Percentiles rank a stretch among this genome's conserved stretches.
Evolutionary conservation across 2,888 invertebrate species (phyloP).

Genomic region (Heliconius aoede): DNA sequence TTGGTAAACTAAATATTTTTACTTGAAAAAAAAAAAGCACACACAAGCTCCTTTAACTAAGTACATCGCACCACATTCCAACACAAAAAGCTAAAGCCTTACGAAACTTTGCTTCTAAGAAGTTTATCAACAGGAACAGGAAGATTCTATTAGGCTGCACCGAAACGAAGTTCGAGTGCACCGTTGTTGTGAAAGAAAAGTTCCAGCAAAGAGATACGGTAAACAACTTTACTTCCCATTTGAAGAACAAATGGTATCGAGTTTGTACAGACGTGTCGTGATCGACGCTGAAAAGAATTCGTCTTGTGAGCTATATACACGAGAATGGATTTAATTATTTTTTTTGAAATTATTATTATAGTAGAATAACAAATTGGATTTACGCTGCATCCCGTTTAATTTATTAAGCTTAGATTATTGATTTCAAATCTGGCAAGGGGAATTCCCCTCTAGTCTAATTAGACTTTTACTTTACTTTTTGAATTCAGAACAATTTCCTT

Average conservation of each 20-base stretch:
- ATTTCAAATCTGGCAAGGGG: too few relatives aligned
- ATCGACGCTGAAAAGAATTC: not conserved
- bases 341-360: too few relatives aligned
- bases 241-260: conserved; percentile 66
- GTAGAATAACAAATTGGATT: too few relatives aligned
- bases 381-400: too few relatives aligned
- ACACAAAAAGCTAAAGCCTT: conserved; percentile 37
- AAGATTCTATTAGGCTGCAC: conserved; percentile 45
- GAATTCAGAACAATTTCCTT: too few relatives aligned
- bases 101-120: conserved; percentile 42
- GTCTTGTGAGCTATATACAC: not conserved
- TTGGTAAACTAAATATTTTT: not conserved
- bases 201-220: conserved; percentile 58
- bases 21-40: not conserved
- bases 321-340: too few relatives aligned
- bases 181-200: conserved; percentile 47
- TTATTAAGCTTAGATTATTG: too few relatives aligned
- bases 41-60: not conserved
- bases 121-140: conserved; percentile 40
- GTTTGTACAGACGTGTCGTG: conserved; percentile 40
- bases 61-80: conserved; percentile 11
- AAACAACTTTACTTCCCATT: conserved; percentile 72
- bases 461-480: too few relatives aligned
- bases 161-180: conserved; percentile 45
- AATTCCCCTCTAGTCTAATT: too few relatives aligned